phyloP scores from a whole-genome alignment of 2,113 vertebrate genomes.

The Xyrauchen texanus region DNA sequence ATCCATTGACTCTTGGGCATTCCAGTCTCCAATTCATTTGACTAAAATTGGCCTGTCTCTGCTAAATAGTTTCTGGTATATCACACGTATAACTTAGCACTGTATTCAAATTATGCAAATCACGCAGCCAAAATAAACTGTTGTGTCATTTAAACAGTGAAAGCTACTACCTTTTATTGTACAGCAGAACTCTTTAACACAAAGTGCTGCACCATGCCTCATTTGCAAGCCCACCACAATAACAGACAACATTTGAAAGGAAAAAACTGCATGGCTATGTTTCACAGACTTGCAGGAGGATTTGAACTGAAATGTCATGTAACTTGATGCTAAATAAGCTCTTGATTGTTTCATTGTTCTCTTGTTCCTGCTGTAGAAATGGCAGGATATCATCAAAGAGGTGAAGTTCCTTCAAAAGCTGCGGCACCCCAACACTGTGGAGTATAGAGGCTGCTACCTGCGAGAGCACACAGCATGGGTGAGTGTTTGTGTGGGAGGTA shows the following conservation, averaged over 20 bases:
- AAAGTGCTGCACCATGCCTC: not conserved
- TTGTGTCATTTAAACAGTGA: too few species aligned
- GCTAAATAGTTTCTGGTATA: too few species aligned
- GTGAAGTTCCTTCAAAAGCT: conserved; percentile 92
- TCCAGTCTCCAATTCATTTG: too few species aligned
- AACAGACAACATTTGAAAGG: not conserved
- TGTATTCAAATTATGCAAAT: too few species aligned
- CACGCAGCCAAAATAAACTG: too few species aligned
- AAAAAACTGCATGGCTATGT: not conserved
- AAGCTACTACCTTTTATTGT: too few species aligned
- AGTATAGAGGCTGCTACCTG: conserved; percentile 91
- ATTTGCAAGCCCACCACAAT: not conserved
- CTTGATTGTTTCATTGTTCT: conserved; percentile 23
- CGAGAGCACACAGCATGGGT: conserved; percentile 93
- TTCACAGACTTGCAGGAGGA: not conserved
- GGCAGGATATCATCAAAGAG: conserved; percentile 95
- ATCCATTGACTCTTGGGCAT: too few species aligned
- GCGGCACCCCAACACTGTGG: conserved; percentile 90
- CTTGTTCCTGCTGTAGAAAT: conserved; percentile 77
- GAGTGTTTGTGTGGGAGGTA: conserved; percentile 54
- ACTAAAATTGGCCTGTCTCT: too few species aligned
- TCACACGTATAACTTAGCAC: too few species aligned
- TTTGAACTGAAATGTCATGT: not conserved
- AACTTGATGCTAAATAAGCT: not conserved
- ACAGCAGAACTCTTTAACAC: too few species aligned